Evolutionary conservation across 2,888 invertebrate species (phyloP), one percentile per base, ranked within the genome.

Genomic region (Sclerodermus sp.): DNA sequence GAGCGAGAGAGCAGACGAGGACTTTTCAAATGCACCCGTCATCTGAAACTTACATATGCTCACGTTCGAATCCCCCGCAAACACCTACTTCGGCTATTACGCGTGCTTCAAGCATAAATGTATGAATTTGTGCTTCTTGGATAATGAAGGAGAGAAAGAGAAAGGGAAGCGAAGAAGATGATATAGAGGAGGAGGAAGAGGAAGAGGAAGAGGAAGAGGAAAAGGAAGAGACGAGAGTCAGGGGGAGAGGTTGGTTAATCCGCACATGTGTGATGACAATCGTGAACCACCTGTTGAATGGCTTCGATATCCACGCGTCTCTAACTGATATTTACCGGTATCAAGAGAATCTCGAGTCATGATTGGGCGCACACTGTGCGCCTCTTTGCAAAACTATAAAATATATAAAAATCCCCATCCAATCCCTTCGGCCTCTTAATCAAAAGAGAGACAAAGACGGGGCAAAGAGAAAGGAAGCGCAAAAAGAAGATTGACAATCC

Each of bases 271-370:
- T 55, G 61, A 68, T 66, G 66, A 66, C 67, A 70, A 69, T 67
- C 68, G 66, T 58, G 57, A 68, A 61, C 65, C 70, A 70, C 69
- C 67, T 70, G 69, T 70, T 68, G 69, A 67, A 65, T 61, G 47
- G 44, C 55, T 31, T 57, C 64, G 60, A 63, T 63, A 63, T 43
- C 57, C 49, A 51, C 49, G 51, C 12, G 8, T 23, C 23, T 23
- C 8, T 23, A 23, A 8, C 23, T 23, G 8, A 23, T 23, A 13
- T 14, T 42, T 51, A 45, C 53, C n/a, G n/a, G n/a, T n/a, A n/a
- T n/a, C n/a, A n/a, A n/a, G n/a, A n/a, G n/a, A n/a, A n/a, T n/a
- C n/a, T n/a, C n/a, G n/a, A n/a, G n/a, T n/a, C n/a, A n/a, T n/a
- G n/a, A n/a, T n/a, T n/a, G n/a, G n/a, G n/a, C n/a, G n/a, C n/a